Percentiles rank a stretch among this genome's conserved stretches.
phyloP scores from a whole-genome alignment of 1,140 invertebrate genomes.

The Oppia nitens region DNA sequence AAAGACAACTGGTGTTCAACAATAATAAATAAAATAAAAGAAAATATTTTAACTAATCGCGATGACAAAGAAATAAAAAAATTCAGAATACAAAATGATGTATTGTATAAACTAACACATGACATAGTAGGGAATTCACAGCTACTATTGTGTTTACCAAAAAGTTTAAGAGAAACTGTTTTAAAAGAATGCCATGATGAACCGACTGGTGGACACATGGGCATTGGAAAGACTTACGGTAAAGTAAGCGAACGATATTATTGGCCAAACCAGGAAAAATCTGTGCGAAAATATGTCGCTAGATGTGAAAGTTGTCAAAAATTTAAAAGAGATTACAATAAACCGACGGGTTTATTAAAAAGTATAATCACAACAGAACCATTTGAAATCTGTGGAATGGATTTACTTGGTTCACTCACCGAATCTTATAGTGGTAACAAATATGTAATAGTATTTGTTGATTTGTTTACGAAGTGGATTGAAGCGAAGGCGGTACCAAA shows the following conservation, averaged over 20 bases:
- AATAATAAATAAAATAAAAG: neutral
- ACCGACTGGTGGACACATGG: conserved; percentile 7
- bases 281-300: conserved; percentile 3
- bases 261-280: neutral
- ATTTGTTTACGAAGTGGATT: no score
- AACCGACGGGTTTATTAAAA: no score
- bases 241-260: conserved; percentile 1
- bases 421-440: no score
- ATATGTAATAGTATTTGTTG: no score
- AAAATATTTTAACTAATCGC: neutral
- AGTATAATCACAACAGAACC: no score
- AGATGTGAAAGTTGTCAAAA: no score
- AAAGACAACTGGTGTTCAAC: neutral
- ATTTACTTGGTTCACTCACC: no score
- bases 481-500: no score
- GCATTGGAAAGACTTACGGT: neutral
- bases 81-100: neutral
- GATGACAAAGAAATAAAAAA: neutral
- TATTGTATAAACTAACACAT: no score
- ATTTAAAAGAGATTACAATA: no score
- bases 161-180: neutral
- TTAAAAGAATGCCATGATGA: conserved; percentile 3
- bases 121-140: neutral
- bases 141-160: neutral
- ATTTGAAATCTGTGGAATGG: no score